Evolutionary conservation across 2,113 vertebrate genomes (phyloP).

Genomic region (Pedetes capensis): DNA sequence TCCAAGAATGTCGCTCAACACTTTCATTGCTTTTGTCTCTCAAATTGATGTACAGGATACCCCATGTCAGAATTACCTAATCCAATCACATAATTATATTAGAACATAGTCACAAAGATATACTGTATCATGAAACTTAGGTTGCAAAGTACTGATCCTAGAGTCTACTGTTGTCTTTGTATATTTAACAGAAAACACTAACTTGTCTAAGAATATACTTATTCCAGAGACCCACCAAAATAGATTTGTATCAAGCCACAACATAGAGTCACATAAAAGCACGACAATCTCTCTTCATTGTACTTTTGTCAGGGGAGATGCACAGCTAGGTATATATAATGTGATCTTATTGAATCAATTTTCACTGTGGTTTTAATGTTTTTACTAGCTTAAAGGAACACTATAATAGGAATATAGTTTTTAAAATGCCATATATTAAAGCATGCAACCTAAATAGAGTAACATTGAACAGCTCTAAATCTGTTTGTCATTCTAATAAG

Average conservation of each 20-base stretch:
- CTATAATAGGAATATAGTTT: not conserved
- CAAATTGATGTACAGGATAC: not conserved
- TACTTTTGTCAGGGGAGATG: slow-evolving; percentile 4
- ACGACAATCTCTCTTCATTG: not conserved
- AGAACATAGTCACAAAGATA: not conserved
- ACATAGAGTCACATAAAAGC: not conserved
- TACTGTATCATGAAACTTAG: not conserved
- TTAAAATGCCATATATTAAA: slow-evolving; percentile 8
- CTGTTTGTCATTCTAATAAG: slow-evolving; percentile 36
- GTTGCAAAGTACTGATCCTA: not conserved
- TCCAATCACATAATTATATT: not conserved
- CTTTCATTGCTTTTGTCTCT: not conserved
- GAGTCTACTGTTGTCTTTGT: not conserved
- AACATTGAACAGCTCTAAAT: not conserved
- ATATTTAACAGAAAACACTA: not conserved
- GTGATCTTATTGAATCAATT: slow-evolving; percentile 13
- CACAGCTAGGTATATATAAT: not conserved
- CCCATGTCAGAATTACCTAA: not conserved
- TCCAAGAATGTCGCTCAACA: not conserved
- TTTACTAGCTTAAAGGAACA: slow-evolving; percentile 24
- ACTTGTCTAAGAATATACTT: not conserved
- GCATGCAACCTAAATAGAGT: slow-evolving; percentile 19
- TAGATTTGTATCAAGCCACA: not conserved
- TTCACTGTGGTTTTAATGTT: slow-evolving; percentile 19
- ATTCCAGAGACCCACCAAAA: not conserved